Evolutionary conservation across 2,888 invertebrate species (phyloP).

Genomic region (Epirrita christyi): DNA sequence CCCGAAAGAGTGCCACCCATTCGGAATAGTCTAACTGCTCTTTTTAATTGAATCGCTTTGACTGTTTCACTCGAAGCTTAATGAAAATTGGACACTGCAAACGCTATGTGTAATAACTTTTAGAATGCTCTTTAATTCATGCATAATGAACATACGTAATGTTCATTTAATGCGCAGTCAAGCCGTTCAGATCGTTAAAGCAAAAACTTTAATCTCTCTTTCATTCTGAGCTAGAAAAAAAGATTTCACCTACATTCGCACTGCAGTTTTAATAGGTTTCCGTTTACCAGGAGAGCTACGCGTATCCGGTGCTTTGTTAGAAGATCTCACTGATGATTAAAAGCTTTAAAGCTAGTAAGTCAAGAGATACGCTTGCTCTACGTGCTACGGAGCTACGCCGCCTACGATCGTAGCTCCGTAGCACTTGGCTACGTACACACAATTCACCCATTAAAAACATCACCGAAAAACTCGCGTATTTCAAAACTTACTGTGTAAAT

Average conservation of each 20-base stretch:
- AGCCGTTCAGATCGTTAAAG: slow-evolving; percentile 14
- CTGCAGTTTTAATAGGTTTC: slow-evolving; percentile 18
- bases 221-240: slow-evolving; percentile 1
- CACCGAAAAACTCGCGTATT: slow-evolving; percentile 31
- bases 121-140: not conserved
- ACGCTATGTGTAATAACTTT: not conserved
- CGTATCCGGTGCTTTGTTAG: slow-evolving; percentile 10
- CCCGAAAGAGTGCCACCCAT: slow-evolving; percentile 29
- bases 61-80: not conserved
- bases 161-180: not conserved
- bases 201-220: no score
- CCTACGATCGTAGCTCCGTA: slow-evolving; percentile 45
- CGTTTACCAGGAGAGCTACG: slow-evolving; percentile 14
- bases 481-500: slow-evolving; percentile 45
- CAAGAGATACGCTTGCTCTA: slow-evolving; percentile 8
- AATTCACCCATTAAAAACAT: slow-evolving; percentile 25
- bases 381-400: slow-evolving; percentile 39
- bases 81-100: slow-evolving; percentile 1
- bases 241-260: not conserved
- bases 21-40: slow-evolving; percentile 29
- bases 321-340: not conserved
- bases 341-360: not conserved
- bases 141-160: not conserved
- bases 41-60: slow-evolving; percentile 24
- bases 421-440: slow-evolving; percentile 40